Evolutionary conservation across 2,797 vertebrate genomes (phyloP).

Genomic region (Oryzias dopingdopingensis): DNA sequence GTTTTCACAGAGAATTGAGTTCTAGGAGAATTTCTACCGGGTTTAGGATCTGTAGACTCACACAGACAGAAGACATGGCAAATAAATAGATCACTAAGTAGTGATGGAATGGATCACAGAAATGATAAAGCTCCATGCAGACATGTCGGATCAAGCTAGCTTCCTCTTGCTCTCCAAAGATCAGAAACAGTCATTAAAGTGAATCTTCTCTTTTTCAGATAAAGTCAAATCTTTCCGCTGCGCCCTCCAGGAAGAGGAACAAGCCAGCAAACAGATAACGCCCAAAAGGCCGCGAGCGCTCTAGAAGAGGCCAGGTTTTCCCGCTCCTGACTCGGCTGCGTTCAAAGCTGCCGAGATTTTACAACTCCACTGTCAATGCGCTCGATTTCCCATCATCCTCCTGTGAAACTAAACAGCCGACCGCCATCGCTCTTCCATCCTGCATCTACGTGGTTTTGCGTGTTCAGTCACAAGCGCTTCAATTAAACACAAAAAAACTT

Average conservation of each 20-base stretch:
- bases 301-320: slow-evolving; percentile 41
- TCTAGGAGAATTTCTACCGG: too few species aligned
- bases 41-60: too few species aligned
- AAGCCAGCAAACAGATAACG: slow-evolving; percentile 96
- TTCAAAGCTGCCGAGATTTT: slow-evolving; percentile 47
- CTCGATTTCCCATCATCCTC: slow-evolving; percentile 22
- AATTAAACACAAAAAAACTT: slow-evolving; percentile 33
- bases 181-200: too few species aligned
- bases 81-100: too few species aligned
- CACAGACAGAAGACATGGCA: too few species aligned
- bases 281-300: slow-evolving; percentile 86
- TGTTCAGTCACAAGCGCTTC: slow-evolving; percentile 53
- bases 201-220: slow-evolving; percentile 73
- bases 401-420: slow-evolving; percentile 36
- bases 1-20: too few species aligned
- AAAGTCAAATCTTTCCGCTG: slow-evolving; percentile 97
- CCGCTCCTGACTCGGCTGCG: slow-evolving; percentile 19
- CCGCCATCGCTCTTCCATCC: slow-evolving; percentile 31
- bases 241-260: slow-evolving; percentile 93
- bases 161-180: too few species aligned
- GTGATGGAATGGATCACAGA: too few species aligned
- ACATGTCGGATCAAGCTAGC: too few species aligned
- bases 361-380: slow-evolving; percentile 24
- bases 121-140: too few species aligned
- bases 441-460: slow-evolving; percentile 29